Evolutionary conservation across 1,140 invertebrate genomes (phyloP).

Genomic region (Drosophila dunni): DNA sequence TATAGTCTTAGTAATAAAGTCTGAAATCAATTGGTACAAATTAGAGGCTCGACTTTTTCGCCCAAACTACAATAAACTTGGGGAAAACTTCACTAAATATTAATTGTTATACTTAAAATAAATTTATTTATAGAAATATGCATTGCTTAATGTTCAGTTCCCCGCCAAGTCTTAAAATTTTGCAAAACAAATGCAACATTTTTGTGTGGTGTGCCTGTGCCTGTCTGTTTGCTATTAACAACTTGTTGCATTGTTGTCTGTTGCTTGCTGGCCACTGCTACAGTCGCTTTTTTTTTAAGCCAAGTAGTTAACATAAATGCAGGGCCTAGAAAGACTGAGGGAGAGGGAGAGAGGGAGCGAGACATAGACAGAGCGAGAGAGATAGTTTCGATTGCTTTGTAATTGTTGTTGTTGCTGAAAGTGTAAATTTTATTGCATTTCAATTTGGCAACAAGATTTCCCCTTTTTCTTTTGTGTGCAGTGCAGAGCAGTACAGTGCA

Average conservation of each 20-base stretch:
- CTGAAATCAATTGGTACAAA: no score
- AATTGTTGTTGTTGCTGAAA: conserved; percentile 63
- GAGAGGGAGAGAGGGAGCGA: conserved; percentile 5
- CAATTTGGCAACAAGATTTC: conserved; percentile 72
- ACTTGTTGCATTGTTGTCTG: conserved; percentile 46
- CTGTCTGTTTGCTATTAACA: conserved; percentile 26
- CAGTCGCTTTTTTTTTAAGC: conserved; percentile 10
- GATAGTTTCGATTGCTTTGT: conserved; percentile 47
- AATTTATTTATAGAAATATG: no score
- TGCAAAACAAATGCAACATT: conserved; percentile 12
- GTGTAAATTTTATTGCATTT: conserved; percentile 80
- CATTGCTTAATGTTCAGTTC: no score
- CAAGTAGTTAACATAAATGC: conserved; percentile 49
- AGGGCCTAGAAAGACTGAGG: conserved; percentile 24
- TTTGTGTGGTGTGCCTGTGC: conserved; percentile 54
- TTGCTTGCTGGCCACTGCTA: conserved; percentile 15
- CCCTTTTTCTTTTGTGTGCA: conserved; percentile 57
- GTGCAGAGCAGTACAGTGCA: not conserved
- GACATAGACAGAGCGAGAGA: not conserved
- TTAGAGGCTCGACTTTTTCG: no score
- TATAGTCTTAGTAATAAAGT: no score
- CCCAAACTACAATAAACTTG: no score
- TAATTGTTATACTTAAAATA: no score
- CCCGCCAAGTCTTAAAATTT: not conserved
- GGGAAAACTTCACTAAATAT: no score